Base-by-base conservation (phyloP, 2,113 vertebrate genomes). In the Poeciliopsis turrubarensis region DNA sequence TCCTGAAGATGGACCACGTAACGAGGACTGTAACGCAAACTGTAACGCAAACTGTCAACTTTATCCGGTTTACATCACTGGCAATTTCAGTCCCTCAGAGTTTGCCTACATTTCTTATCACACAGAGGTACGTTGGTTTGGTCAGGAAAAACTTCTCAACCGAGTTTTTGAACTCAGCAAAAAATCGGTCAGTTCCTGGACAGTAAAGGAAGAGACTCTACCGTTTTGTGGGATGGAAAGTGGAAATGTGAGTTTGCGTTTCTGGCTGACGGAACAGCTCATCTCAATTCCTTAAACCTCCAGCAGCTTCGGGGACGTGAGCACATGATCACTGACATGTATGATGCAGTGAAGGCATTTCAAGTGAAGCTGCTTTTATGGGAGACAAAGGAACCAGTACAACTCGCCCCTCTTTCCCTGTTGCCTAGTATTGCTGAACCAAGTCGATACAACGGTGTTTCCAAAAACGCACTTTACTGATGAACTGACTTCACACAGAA, bases 231-330 rank as follows among this genome's bases (percentile, higher is more conserved):
- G 57, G 70, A 82, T 67, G 32, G 82, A 78, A 86, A 34, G 2
- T 84, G 47, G 66, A 74, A 71, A 44, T 77, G 71, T 63, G 78
- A 87, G 57, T 54, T 87, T 64, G 64, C 31, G 2, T 83, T 82
- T 70, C 60, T 79, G 37, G 25, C 29, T 77, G 29, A 86, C 47
- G 47, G 81, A n/a, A 84, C 67, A 57, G 17, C 61, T 39, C 73
- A 76, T 68, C 41, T 81, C 10, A 80, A 19, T 1, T 3, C 19
- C 1, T 41, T 86, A 22, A 88, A 83, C 27, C 47, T 80, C 11
- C n/a, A n/a, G n/a, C 71, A 74, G 66, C 47, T 80, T 7, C 71
- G 70, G 66, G 66, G 66, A 69, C 0, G 4, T 30, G 66, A 68
- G 19, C 14, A 19, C 57, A 64, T 69, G 27, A 78, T 75, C 31